A percentile compares a stretch with the other conserved stretches of the same genome.
phyloP scores from a whole-genome alignment of 2,888 invertebrate genomes.

The Brenthis ino region DNA sequence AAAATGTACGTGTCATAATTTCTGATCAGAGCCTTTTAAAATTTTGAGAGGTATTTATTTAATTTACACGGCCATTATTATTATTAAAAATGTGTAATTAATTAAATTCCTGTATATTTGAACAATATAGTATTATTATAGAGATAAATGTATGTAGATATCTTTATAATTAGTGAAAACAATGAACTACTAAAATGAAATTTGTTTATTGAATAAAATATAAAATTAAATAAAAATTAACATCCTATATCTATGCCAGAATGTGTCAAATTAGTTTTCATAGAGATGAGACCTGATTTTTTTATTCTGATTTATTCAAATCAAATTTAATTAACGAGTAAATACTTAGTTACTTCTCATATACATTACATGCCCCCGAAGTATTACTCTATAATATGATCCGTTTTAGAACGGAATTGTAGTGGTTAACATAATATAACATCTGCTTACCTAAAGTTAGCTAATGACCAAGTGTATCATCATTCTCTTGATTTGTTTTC shows the following conservation, averaged over 20 bases:
- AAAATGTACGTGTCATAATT: no score
- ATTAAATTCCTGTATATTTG: no score
- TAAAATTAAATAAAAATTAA: not conserved
- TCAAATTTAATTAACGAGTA: not conserved
- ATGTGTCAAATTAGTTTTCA: constrained; percentile 4
- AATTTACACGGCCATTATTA: no score
- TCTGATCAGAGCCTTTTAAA: no score
- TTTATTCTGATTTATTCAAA: not conserved
- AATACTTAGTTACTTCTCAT: not conserved
- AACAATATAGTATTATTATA: no score
- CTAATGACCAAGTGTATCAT: constrained; percentile 8
- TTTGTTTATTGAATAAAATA: no score
- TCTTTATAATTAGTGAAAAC: no score
- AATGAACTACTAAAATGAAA: no score
- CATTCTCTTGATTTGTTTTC: constrained; percentile 14
- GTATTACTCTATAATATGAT: no score
- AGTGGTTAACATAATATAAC: constrained; percentile 4
- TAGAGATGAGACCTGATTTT: constrained; percentile 15
- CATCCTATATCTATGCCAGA: not conserved
- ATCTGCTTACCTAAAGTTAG: constrained; percentile 14
- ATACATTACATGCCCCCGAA: not conserved
- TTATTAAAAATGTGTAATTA: no score
- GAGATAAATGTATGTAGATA: no score
- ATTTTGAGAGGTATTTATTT: no score
- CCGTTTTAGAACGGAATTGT: constrained; percentile 1